A percentile compares a stretch with the other conserved stretches of the same genome.
Evolutionary conservation across 2,113 vertebrate species (phyloP).

Genomic region (Bambusicola thoracicus): DNA sequence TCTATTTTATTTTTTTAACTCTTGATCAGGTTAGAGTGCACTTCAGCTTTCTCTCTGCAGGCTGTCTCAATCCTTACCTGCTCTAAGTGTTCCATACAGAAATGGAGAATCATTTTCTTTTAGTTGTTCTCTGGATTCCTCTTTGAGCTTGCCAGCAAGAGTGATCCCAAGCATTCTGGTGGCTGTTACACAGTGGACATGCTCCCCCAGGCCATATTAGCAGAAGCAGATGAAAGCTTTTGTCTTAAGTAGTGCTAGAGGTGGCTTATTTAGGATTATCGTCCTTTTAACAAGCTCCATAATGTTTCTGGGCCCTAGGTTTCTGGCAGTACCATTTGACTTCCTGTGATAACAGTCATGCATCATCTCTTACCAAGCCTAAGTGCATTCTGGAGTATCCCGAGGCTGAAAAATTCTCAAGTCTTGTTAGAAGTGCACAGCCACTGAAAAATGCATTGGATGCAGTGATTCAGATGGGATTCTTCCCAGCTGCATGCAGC

Average conservation of each 20-base stretch:
- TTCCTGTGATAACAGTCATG: background rate
- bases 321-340: background rate
- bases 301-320: background rate
- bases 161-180: background rate
- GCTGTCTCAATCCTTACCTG: background rate
- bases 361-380: background rate
- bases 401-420: background rate
- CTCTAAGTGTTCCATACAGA: background rate
- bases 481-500: background rate
- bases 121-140: background rate
- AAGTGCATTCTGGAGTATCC: background rate
- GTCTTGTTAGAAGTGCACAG: background rate
- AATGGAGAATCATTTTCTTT: background rate
- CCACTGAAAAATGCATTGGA: background rate
- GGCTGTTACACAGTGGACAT: background rate
- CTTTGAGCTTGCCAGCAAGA: background rate
- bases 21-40: background rate
- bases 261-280: background rate
- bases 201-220: background rate
- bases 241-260: slow-evolving; percentile 5
- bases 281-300: background rate
- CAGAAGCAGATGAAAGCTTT: background rate
- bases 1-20: background rate
- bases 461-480: background rate
- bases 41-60: background rate